Conservation (phyloP, 2,113 vertebrate species). For the Murina feae region DNA sequence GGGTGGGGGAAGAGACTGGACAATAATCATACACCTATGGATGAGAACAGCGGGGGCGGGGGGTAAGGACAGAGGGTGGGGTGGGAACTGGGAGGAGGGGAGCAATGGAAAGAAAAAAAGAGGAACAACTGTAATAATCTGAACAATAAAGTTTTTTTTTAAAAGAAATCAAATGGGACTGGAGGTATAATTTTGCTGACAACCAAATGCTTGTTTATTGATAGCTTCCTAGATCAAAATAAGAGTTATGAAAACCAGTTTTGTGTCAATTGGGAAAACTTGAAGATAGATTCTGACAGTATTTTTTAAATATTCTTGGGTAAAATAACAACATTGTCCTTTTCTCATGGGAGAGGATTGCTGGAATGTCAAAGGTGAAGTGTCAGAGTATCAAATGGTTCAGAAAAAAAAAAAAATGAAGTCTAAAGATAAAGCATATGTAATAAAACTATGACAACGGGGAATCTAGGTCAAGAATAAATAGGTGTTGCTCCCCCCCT, state of each 20-base stretch:
- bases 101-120: no score
- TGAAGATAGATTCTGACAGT: not conserved
- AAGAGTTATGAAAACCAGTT: constrained; percentile 4
- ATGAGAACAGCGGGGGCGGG: no score
- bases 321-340: not conserved
- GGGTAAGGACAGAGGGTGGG: no score
- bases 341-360: not conserved
- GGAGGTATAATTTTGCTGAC: not conserved
- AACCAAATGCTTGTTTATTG: not conserved
- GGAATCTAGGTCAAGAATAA: not conserved
- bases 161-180: not conserved
- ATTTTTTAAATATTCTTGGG: not conserved
- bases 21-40: no score
- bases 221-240: not conserved
- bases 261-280: not conserved
- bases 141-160: no score
- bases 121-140: no score
- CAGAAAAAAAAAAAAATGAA: not conserved
- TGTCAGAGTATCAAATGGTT: not conserved
- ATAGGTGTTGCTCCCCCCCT: not conserved
- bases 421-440: not conserved
- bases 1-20: no score
- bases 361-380: not conserved
- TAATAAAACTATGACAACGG: not conserved
- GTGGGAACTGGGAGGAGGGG: no score